Percentiles rank a stretch among this genome's conserved stretches.
These are phyloP conservation scores for Belonocnema kinseyi DNA, from an alignment of 1,140 invertebrate genomes.

Conservation along the genomic window DNA sequence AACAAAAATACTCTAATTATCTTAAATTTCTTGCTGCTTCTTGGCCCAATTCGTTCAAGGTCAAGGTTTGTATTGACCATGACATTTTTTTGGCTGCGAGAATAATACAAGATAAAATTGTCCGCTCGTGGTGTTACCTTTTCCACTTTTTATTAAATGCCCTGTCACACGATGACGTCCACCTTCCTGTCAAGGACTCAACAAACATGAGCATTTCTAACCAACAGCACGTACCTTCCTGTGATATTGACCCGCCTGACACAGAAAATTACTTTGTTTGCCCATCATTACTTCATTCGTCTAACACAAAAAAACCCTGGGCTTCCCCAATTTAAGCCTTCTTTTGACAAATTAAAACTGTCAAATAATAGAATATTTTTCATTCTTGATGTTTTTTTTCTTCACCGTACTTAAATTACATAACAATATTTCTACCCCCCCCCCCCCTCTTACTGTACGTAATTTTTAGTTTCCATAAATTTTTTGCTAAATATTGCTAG, in stretches of 20 bases:
- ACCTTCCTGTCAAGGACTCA: not conserved
- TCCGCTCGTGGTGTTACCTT: not conserved
- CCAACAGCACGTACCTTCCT: constrained; percentile 4
- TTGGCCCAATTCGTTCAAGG: constrained; percentile 3
- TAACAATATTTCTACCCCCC: too few relatives aligned
- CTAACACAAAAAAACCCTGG: not conserved
- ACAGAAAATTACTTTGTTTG: constrained; percentile 50
- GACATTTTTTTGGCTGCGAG: not conserved
- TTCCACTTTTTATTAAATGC: not conserved
- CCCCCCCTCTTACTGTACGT: too few relatives aligned
- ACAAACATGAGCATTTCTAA: constrained; percentile 1
- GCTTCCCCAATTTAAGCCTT: not conserved
- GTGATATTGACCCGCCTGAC: constrained; percentile 37
- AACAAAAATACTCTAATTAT: not conserved
- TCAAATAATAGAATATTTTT: too few relatives aligned
- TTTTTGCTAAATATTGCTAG: too few relatives aligned
- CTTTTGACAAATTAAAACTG: not conserved
- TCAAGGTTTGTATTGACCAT: not conserved
- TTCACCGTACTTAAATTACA: too few relatives aligned
- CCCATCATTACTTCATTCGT: constrained; percentile 29
- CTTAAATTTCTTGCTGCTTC: not conserved
- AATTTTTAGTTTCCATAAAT: too few relatives aligned
- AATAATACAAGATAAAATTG: not conserved
- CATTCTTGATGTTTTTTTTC: too few relatives aligned
- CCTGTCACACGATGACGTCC: not conserved